Base-by-base conservation (phyloP, 2,797 vertebrate genomes). In the Cyprinodon diabolis region DNA sequence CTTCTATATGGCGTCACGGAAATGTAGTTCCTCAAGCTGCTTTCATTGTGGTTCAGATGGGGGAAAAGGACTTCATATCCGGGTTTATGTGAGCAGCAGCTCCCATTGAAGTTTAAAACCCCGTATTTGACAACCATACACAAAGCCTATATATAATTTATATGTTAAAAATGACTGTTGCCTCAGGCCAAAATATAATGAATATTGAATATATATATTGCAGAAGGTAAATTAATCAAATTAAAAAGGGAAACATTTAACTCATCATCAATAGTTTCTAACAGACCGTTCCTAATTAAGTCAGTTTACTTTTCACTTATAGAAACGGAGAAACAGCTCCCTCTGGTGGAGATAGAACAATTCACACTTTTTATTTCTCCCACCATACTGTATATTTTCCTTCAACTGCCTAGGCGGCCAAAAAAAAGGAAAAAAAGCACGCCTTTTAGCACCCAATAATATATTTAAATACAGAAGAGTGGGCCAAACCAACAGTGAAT, bases 21-120 rank as follows among this genome's bases (percentile, higher is more conserved):
- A 89, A 87, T 94, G 94, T 90, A 93, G 93, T 94, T 90, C 71
- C 78, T 83, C 45, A 4, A 15, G 74, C 10, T 15, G 56, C 13
- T 11, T 63, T 78, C 69, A 67, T 12, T 1, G 4, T 5, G 3
- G 47, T 45, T 6, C 19, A 0, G 19, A 19, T 2, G 74, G 57
- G 45, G 55, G 3, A 2, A 43, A 56, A 72, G 79, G 77, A 93
- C 90, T 92, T 54, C 87, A 92, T 65, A 56, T 93, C 88, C 91
- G 86, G 82, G 74, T 89, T 48, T 51, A 63, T 43, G 72, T 40
- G 43, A 6, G 54, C 55, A 21, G 68, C 45, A 35, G 6, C 69
- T 48, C 56, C 5, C 35, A 17, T 40, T 17, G 48, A 48, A 25
- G 0, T 1, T 2, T 1, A 2, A 14, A 56, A 52, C 62, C 1